Percentiles rank a stretch among this genome's conserved stretches.
Conservation (phyloP, 2,888 invertebrate genomes). For the Mythimna albipuncta region DNA sequence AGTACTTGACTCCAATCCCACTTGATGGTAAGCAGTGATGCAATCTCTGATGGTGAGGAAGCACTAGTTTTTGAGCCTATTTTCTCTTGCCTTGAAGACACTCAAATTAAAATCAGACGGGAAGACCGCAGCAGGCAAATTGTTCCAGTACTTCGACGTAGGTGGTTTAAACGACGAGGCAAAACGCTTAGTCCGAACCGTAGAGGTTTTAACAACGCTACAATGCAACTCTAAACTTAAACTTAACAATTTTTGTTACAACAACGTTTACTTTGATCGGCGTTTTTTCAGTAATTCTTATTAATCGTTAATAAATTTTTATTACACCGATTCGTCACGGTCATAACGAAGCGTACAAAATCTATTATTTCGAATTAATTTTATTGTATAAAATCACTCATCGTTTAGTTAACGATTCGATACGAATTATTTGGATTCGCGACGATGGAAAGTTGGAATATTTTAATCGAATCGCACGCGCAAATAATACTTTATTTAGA, state of each 20-base stretch:
- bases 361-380: slow-evolving; percentile 71
- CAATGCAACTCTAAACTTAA: slow-evolving; percentile 2
- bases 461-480: slow-evolving; percentile 64
- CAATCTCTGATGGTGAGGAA: too few species aligned
- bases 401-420: slow-evolving; percentile 76
- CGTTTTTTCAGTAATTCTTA: slow-evolving; percentile 56
- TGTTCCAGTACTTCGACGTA: too few species aligned
- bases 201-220: too few species aligned
- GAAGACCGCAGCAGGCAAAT: too few species aligned
- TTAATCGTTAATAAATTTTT: slow-evolving; percentile 62
- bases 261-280: slow-evolving; percentile 53
- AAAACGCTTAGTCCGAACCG: too few species aligned
- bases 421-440: slow-evolving; percentile 68
- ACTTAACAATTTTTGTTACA: slow-evolving; percentile 21
- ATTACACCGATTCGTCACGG: slow-evolving; percentile 64
- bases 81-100: too few species aligned
- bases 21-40: too few species aligned
- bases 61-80: too few species aligned
- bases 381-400: slow-evolving; percentile 73
- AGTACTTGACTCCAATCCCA: too few species aligned
- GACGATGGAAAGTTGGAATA: slow-evolving; percentile 42
- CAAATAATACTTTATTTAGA: slow-evolving; percentile 54
- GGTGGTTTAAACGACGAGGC: too few species aligned
- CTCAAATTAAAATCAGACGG: too few species aligned
- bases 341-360: slow-evolving; percentile 66